Evolutionary conservation across 2,888 invertebrate genomes (phyloP).

Genomic region (Cetonia aurata): DNA sequence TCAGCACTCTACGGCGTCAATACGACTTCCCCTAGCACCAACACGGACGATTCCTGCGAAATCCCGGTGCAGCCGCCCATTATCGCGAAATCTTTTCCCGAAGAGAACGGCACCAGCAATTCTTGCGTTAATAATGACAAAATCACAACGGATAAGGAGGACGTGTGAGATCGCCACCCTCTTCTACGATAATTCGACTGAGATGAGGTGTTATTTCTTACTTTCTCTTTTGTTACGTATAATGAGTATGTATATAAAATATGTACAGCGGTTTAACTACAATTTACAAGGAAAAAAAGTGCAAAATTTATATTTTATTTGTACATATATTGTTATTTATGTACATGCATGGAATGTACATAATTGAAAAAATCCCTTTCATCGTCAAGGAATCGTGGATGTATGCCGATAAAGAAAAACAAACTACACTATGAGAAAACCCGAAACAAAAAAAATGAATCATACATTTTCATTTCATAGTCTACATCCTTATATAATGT

Average conservation of each 20-base stretch:
- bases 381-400: conserved; percentile 13
- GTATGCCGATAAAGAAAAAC: conserved; percentile 48
- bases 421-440: conserved; percentile 10
- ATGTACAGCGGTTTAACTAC: conserved; percentile 42
- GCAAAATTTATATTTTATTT: conserved; percentile 52
- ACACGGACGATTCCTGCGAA: conserved; percentile 62
- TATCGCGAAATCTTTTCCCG: conserved; percentile 49
- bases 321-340: conserved; percentile 60
- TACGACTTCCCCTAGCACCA: conserved; percentile 54
- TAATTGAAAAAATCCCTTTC: conserved; percentile 49
- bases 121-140: conserved; percentile 9
- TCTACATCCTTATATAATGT: conserved; percentile 29
- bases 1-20: conserved; percentile 54
- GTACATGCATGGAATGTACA: conserved; percentile 60
- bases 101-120: conserved; percentile 38
- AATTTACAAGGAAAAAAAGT: conserved; percentile 44
- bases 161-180: conserved; percentile 16
- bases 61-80: conserved; percentile 65
- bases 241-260: conserved; percentile 43
- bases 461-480: conserved; percentile 53
- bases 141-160: conserved; percentile 3
- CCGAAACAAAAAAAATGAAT: conserved; percentile 51
- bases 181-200: conserved; percentile 13
- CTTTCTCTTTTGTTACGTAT: conserved; percentile 34
- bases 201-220: conserved; percentile 33